These are phyloP conservation scores for Dreissena rostriformis DNA, from an alignment of 1,140 invertebrate species.

Conservation along the genomic window DNA sequence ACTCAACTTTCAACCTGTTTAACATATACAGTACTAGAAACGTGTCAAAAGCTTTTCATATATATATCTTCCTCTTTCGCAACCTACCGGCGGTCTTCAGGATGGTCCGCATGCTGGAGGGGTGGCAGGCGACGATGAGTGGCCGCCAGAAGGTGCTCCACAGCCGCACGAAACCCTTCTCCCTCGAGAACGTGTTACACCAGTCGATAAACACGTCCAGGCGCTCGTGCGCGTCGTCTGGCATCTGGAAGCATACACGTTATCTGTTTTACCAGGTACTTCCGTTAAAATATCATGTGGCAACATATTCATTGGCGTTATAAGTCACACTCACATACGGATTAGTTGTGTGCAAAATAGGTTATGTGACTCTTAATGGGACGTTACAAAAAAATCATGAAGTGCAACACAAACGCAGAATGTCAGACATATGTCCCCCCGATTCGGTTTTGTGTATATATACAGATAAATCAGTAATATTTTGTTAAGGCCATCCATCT, in stretches of 20 bases:
- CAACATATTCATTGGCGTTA: background rate
- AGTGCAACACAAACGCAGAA: background rate
- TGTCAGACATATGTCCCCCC: background rate
- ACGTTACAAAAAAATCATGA: background rate
- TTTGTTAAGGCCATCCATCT: no score
- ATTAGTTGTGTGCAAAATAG: background rate
- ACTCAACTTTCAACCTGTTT: no score
- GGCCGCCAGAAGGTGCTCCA: constrained; percentile 35
- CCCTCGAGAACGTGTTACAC: constrained; percentile 25
- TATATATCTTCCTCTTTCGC: no score
- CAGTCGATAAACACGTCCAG: constrained; percentile 27
- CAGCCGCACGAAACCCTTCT: constrained; percentile 31
- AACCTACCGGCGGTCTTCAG: constrained; percentile 36
- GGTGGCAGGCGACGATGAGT: constrained; percentile 30
- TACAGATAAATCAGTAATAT: no score
- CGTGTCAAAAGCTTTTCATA: no score
- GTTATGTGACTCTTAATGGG: background rate
- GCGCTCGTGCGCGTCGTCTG: background rate
- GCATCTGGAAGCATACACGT: constrained; percentile 6
- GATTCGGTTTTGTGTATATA: no score
- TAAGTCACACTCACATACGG: background rate
- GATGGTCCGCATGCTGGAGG: constrained; percentile 31
- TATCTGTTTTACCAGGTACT: background rate
- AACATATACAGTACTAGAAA: no score
- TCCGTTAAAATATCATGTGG: background rate